Evolutionary conservation across 1,140 invertebrate species (phyloP).

Genomic region (Pseudomyrmex cubaensis): DNA sequence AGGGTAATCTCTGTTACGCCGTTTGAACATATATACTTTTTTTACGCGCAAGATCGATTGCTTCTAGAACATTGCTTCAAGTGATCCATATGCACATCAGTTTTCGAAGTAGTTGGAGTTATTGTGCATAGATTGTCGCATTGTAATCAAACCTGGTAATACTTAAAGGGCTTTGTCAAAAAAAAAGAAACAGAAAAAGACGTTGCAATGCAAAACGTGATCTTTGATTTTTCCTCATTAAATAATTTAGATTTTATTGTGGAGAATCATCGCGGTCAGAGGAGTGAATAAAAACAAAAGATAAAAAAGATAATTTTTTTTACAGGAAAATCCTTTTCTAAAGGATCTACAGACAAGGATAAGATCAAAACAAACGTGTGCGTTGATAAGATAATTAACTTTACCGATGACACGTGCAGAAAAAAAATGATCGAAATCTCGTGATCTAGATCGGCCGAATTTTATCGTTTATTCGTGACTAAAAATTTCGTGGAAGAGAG

Average conservation of each 20-base stretch:
- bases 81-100: constrained; percentile 56
- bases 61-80: not conserved
- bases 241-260: constrained; percentile 45
- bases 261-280: constrained; percentile 18
- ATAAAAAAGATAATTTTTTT: no score
- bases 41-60: constrained; percentile 14
- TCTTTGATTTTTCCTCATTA: constrained; percentile 40
- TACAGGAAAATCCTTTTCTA: no score
- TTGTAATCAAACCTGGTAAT: constrained; percentile 40
- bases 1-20: not conserved
- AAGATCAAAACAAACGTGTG: constrained; percentile 18
- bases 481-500: not conserved
- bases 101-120: constrained; percentile 27
- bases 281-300: no score
- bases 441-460: not conserved
- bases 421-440: constrained; percentile 7
- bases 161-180: constrained; percentile 6
- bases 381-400: not conserved
- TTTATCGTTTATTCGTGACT: not conserved
- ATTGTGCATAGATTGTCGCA: constrained; percentile 51
- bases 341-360: not conserved
- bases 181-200: constrained; percentile 3
- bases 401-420: not conserved
- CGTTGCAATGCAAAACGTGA: constrained; percentile 48
- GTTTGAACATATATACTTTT: not conserved